Conservation (phyloP, 2,888 invertebrate species). For the Drosophila rellima region DNA sequence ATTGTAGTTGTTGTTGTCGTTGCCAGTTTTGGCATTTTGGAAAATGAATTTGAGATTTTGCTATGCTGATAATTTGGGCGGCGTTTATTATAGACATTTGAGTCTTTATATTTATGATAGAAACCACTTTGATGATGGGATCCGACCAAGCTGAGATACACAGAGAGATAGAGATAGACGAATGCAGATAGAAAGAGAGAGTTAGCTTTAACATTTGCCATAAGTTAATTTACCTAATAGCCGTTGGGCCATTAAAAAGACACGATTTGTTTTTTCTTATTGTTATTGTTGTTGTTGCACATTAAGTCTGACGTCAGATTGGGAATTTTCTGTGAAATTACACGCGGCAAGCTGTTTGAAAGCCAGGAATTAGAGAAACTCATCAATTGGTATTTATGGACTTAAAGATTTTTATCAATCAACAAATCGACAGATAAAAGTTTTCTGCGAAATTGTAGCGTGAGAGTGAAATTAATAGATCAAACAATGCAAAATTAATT, state of each 20-base stretch:
- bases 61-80: constrained; percentile 66
- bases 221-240: constrained; percentile 55
- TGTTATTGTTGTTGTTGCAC: constrained; percentile 3
- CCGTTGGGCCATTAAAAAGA: constrained; percentile 41
- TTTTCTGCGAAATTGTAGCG: constrained; percentile 5
- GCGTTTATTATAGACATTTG: constrained; percentile 53
- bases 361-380: neutral
- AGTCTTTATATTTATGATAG: neutral
- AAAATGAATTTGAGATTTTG: constrained; percentile 69
- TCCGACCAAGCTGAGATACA: neutral
- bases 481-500: neutral
- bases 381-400: constrained; percentile 56
- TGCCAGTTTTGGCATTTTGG: constrained; percentile 70
- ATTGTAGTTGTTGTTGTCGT: constrained; percentile 27
- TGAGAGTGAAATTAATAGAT: neutral
- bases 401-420: constrained; percentile 29
- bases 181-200: neutral
- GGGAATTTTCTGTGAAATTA: constrained; percentile 13
- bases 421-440: constrained; percentile 16
- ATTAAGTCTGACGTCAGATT: constrained; percentile 33
- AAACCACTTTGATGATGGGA: constrained; percentile 48
- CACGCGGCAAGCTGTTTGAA: constrained; percentile 17
- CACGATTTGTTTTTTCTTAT: constrained; percentile 44
- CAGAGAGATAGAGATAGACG: constrained; percentile 10
- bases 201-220: constrained; percentile 28